These are phyloP conservation scores for Hirudinaria manillensis DNA, from an alignment of 2,888 invertebrate species.

Conservation along the genomic window DNA sequence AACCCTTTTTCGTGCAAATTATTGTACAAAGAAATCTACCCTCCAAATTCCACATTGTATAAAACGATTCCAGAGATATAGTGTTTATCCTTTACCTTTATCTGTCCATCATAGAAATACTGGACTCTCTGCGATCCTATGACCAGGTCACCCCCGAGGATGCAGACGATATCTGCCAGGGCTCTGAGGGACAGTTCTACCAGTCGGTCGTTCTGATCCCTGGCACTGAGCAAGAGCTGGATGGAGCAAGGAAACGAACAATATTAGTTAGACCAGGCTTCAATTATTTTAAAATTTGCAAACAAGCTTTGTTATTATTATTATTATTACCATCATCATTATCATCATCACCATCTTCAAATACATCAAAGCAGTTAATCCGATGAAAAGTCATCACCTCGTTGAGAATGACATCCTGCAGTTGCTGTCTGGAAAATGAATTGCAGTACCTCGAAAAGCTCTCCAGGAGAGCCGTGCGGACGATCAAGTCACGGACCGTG, in stretches of 20 bases:
- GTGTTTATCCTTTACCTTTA: constrained; percentile 58
- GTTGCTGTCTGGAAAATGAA: constrained; percentile 69
- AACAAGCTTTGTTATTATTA: too few relatives aligned
- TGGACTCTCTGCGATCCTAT: constrained; percentile 70
- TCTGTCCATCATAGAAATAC: constrained; percentile 78
- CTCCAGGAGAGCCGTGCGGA: constrained; percentile 69
- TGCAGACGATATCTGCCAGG: constrained; percentile 75
- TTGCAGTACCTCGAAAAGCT: constrained; percentile 72
- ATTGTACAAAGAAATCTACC: too few relatives aligned
- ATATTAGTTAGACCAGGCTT: background rate
- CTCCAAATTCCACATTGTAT: too few relatives aligned
- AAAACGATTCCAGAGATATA: too few relatives aligned
- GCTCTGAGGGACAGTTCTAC: constrained; percentile 75
- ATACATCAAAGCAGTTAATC: background rate
- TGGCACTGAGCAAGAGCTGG: constrained; percentile 73
- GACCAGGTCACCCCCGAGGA: constrained; percentile 76
- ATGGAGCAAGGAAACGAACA: background rate
- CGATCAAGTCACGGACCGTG: constrained; percentile 76
- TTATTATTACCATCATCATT: too few relatives aligned
- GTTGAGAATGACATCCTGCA: constrained; percentile 74
- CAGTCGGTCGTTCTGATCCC: constrained; percentile 75
- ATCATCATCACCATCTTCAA: background rate
- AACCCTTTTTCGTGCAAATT: too few relatives aligned
- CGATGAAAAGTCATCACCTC: constrained; percentile 60
- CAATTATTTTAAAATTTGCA: background rate